Base-by-base conservation (phyloP, 2,888 invertebrate species). In the Saturnia pavonia region DNA sequence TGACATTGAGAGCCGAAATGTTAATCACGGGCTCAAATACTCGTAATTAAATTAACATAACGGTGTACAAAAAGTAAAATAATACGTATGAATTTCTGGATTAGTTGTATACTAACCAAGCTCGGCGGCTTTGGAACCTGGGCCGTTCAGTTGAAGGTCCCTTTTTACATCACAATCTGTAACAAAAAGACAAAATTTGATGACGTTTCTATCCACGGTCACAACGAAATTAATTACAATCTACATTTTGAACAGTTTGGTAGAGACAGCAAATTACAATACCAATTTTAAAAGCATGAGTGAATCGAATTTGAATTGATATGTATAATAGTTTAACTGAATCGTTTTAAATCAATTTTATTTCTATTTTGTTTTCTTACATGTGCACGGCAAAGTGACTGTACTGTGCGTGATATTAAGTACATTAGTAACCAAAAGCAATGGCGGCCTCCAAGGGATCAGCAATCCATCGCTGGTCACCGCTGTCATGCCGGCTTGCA, bases 111-210 rank as follows among this genome's bases (percentile, higher is more conserved):
- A 92, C 95, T 94, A 87, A 94, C 95, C 94, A 87, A 94, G 95
- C 93, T 96, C 95, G 89, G 95, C 93, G 92, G 96, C 95, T 95
- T 96, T 96, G 90, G 96, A 96, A 94, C 95, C 95, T 90, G 92
- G 91, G 94, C 97, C 97, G 96, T 97, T 97, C 88, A 95, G 90
- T 94, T 96, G 96, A 93, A 95, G 95, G 94, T 96, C 96, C 95
- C 96, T 96, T 95, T 96, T 97, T 97, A 97, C 97, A 97, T 97
- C 96, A 96, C 96, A 96, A 95, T 96, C 97, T 96, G 90, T 19
- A 94, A 86, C 73, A 83, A 84, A 77, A 70, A 11, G 67, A 57
- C 19, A 25, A 22, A 19, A 63, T 11, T 63, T 43, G 4, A 40
- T 40, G 19, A 65, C 8, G n/a, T 40, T 16, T 40, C 2, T 40